Base-by-base conservation (phyloP, 2,113 vertebrate species). In the Lasiurus borealis region DNA sequence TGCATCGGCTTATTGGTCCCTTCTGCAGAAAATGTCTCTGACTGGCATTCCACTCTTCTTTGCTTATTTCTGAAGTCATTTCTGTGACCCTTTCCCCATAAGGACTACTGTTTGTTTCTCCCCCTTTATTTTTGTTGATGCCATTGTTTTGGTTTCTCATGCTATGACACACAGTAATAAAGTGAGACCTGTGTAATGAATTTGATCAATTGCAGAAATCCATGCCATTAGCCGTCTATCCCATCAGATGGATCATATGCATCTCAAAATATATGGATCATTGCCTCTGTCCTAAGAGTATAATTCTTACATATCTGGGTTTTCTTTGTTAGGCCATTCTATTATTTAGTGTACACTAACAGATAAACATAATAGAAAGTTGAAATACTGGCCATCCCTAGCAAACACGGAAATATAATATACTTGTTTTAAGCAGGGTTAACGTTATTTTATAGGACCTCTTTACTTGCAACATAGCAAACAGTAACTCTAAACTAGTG, bases 201-300 rank as follows among this genome's bases (percentile, higher is more conserved):
- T 97, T 98, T 98, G 96, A 98, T 97, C 93, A 97, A 93, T 92
- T 97, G 89, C 80, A 97, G 91, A 97, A 98, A 96, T 95, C 97
- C 95, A 98, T 96, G 85, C 76, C 72, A 83, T 44, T 29, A 77
- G n/a, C 18, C n/a, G 95, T 87, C 90, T 97, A 95, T 87, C 93
- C 80, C 72, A 71, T 95, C 94, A 97, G 72, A 96, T 93, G 94
- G 96, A 95, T 93, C 85, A 71, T 40, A 93, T 71, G 83, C 78
- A 96, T 96, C 96, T 97, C 18, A 0, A 97, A 98, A 95, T 93
- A 95, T 95, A 90, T 98, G 5, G 81, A 95, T 97, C 95, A 97
- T 64, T 98, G 94, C 96, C 94, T 97, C 84, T 96, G 95, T 92
- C 90, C 91, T 96, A 93, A 6, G 40, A 98, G 97, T 97, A 96